Evolutionary conservation across 2,113 vertebrate genomes (phyloP).

Genomic region (Daubentonia madagascariensis): DNA sequence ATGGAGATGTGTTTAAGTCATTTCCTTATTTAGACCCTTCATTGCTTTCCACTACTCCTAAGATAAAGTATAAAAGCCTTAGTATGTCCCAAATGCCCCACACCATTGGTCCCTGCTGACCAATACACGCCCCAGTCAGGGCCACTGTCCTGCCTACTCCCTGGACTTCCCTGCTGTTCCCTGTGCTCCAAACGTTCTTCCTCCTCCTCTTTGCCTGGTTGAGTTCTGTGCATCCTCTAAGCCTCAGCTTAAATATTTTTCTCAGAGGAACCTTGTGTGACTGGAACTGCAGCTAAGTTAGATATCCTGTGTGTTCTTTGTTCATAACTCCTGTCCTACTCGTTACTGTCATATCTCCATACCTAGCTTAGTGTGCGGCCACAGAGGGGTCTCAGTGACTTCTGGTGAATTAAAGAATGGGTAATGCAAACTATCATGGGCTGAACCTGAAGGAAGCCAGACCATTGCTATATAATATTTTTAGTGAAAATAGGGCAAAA

Average conservation of each 20-base stretch:
- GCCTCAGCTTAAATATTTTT: not conserved
- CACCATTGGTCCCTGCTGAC: not conserved
- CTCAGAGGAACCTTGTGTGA: not conserved
- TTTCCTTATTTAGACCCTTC: not conserved
- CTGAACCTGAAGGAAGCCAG: not conserved
- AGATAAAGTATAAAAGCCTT: not conserved
- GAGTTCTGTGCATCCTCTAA: not conserved
- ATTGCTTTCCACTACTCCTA: not conserved
- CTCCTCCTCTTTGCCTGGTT: not conserved
- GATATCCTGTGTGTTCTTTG: not conserved
- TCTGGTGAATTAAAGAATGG: not conserved
- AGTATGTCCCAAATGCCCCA: not conserved
- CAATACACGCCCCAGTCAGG: not conserved
- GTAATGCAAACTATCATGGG: not conserved
- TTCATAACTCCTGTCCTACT: not conserved
- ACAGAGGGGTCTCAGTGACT: not conserved
- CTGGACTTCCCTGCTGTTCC: not conserved
- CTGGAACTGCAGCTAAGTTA: not conserved
- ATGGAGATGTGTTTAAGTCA: not conserved
- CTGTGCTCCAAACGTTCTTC: not conserved
- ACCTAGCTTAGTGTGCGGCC: not conserved
- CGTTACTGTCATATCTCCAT: not conserved
- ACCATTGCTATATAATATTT: not conserved
- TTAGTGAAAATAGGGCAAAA: not conserved
- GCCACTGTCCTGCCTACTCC: not conserved